phyloP scores from a whole-genome alignment of 2,113 vertebrate genomes.

The Coreoperca whiteheadi region DNA sequence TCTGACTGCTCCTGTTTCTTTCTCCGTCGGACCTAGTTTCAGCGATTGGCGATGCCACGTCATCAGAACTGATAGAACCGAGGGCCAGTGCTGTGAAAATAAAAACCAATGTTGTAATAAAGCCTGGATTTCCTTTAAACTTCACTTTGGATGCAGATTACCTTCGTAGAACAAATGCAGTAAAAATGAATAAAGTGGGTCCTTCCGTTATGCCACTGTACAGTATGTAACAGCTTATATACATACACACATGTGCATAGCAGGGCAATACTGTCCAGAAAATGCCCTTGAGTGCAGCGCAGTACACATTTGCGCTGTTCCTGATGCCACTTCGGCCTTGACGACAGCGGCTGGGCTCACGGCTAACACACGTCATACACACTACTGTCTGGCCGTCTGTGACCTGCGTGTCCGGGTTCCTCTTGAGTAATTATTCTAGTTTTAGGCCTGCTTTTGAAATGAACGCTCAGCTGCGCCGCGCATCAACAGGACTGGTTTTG shows the following conservation, averaged over 20 bases:
- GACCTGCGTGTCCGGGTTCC: neutral
- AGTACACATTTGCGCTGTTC: neutral
- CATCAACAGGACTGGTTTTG: conserved; percentile 4
- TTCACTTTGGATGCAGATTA: neutral
- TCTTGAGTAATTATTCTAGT: neutral
- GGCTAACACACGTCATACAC: neutral
- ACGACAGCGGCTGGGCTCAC: too few relatives aligned
- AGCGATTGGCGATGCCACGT: too few relatives aligned
- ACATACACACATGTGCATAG: neutral
- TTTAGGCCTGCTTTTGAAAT: neutral
- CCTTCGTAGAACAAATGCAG: too few relatives aligned
- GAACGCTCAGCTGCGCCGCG: neutral
- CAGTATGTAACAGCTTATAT: neutral
- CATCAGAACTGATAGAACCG: too few relatives aligned
- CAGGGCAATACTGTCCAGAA: neutral
- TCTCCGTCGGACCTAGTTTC: too few relatives aligned
- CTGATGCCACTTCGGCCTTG: too few relatives aligned
- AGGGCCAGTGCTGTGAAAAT: too few relatives aligned
- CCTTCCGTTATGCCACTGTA: neutral
- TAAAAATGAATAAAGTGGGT: neutral
- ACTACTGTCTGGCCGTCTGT: neutral
- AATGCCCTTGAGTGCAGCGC: neutral
- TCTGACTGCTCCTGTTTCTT: too few relatives aligned
- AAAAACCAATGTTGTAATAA: too few relatives aligned
- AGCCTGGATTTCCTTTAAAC: neutral